phyloP scores from a whole-genome alignment of 1,140 invertebrate genomes.

The Aphelenchoides besseyi region DNA sequence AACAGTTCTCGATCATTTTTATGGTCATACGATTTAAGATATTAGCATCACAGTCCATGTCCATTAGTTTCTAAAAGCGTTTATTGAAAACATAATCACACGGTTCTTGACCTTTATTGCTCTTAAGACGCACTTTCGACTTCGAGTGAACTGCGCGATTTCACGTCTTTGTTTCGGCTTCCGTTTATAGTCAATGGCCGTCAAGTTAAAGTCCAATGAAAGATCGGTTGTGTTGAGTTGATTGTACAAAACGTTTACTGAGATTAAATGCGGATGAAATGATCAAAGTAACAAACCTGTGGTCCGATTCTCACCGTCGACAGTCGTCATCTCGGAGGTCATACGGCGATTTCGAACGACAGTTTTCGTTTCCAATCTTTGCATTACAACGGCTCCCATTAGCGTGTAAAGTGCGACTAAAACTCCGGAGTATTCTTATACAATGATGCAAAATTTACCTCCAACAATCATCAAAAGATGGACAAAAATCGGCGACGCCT shows the following conservation, averaged over 20 bases:
- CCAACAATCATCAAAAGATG: conserved; percentile 51
- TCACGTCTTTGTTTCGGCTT: conserved; percentile 20
- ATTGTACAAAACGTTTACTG: conserved; percentile 1
- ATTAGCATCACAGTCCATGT: conserved; percentile 21
- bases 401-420: conserved; percentile 18
- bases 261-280: not conserved
- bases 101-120: conserved; percentile 33
- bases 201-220: not conserved
- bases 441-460: conserved; percentile 39
- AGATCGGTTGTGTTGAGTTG: conserved; percentile 15
- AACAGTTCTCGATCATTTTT: conserved; percentile 35
- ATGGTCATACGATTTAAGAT: conserved; percentile 32
- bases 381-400: conserved; percentile 46
- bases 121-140: conserved; percentile 32
- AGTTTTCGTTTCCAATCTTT: conserved; percentile 37
- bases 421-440: conserved; percentile 31
- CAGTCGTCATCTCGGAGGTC: too few species aligned
- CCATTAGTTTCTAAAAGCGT: conserved; percentile 21
- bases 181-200: not conserved
- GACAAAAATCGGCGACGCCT: conserved; percentile 47
- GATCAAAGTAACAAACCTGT: not conserved
- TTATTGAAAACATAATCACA: conserved; percentile 6
- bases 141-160: conserved; percentile 28
- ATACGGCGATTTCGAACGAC: conserved; percentile 4
- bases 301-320: not conserved